These are phyloP conservation scores for Coleophora deauratella DNA, from an alignment of 2,888 invertebrate species.

Conservation along the genomic window DNA sequence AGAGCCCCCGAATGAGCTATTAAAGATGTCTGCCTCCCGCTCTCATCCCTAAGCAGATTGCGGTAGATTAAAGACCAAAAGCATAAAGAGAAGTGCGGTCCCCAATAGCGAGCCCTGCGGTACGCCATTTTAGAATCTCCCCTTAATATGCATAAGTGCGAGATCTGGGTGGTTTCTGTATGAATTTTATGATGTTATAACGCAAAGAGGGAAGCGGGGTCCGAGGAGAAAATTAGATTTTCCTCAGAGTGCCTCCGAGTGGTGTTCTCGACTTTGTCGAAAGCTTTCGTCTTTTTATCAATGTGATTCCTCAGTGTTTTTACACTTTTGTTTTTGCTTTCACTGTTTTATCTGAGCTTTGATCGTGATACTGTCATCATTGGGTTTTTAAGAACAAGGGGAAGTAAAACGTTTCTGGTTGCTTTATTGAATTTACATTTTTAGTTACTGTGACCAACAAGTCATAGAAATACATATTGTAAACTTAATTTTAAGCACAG, in stretches of 20 bases:
- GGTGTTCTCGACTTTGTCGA: conserved; percentile 60
- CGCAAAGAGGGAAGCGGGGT: conserved; percentile 41
- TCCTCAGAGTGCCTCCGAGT: conserved; percentile 54
- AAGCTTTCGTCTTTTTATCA: conserved; percentile 55
- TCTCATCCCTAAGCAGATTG: conserved; percentile 68
- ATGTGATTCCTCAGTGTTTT: conserved; percentile 57
- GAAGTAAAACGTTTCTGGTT: no score
- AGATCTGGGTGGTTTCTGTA: conserved; percentile 45
- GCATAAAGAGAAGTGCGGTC: conserved; percentile 52
- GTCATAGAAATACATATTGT: no score
- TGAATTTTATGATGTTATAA: conserved; percentile 60
- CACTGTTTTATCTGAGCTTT: conserved; percentile 52
- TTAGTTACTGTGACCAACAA: no score
- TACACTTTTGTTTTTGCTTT: conserved; percentile 52
- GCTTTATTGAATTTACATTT: conserved; percentile 8
- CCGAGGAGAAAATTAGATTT: conserved; percentile 71
- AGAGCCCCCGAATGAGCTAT: conserved; percentile 72
- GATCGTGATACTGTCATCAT: conserved; percentile 34
- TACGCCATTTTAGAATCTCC: conserved; percentile 49
- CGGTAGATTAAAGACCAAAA: conserved; percentile 73
- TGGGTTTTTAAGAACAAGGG: conserved; percentile 18
- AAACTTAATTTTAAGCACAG: no score
- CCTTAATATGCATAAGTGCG: conserved; percentile 55
- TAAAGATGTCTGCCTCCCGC: conserved; percentile 64
- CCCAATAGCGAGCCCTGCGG: conserved; percentile 36